Conservation (phyloP, 2,888 invertebrate genomes). For the Thymelicus sylvestris region DNA sequence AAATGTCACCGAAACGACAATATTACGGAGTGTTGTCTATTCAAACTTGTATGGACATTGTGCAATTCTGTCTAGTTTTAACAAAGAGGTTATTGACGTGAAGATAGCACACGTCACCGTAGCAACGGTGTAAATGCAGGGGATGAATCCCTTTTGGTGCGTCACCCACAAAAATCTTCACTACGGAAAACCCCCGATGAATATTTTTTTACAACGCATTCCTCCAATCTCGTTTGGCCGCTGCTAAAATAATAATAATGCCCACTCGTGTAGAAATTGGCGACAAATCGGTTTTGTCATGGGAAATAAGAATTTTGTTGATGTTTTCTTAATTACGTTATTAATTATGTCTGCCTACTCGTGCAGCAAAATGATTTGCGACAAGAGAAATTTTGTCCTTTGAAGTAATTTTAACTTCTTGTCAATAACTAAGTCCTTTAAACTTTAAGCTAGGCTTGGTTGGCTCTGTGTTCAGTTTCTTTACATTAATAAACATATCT, state of each 20-base stretch:
- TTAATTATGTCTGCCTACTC: neutral
- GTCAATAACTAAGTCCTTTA: too few species aligned
- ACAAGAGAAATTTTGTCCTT: too few species aligned
- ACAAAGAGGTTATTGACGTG: conserved; percentile 58
- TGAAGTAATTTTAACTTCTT: too few species aligned
- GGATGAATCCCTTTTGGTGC: conserved; percentile 60
- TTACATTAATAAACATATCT: neutral
- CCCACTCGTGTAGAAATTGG: neutral
- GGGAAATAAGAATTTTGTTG: too few species aligned
- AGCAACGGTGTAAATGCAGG: conserved; percentile 60
- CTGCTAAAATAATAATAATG: neutral
- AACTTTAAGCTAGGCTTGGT: neutral
- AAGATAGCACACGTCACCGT: conserved; percentile 70
- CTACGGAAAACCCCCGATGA: conserved; percentile 73
- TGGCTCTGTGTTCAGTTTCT: neutral
- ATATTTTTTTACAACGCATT: conserved; percentile 55
- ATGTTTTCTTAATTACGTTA: too few species aligned
- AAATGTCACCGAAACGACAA: conserved; percentile 66
- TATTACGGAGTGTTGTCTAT: conserved; percentile 62
- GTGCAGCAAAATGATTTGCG: too few species aligned
- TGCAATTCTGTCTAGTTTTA: conserved; percentile 27
- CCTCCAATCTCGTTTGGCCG: neutral
- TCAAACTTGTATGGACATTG: conserved; percentile 48
- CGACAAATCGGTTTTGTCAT: too few species aligned
- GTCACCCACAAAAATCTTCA: conserved; percentile 71